phyloP scores from a whole-genome alignment of 2,113 vertebrate species.

The Vulpes lagopus region DNA sequence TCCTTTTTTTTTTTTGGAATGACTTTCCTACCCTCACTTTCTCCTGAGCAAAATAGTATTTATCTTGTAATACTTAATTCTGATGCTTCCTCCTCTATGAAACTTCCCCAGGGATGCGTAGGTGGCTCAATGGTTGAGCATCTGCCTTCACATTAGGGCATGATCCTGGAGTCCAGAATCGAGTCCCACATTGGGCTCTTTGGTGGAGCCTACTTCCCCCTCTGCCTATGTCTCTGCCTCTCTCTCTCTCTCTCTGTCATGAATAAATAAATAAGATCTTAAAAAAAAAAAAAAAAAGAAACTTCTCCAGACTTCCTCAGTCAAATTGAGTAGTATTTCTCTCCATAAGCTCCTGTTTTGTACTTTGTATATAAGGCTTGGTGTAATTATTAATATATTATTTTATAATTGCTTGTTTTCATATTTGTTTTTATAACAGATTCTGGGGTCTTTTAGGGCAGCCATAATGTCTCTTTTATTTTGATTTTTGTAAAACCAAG shows the following conservation, averaged over 20 bases:
- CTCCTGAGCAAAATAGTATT: background rate
- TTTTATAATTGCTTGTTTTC: background rate
- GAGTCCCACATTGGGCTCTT: no score
- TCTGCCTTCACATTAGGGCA: no score
- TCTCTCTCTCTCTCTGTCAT: no score
- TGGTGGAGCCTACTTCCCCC: no score
- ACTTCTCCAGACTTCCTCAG: background rate
- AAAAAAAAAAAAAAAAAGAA: no score
- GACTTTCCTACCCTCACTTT: background rate
- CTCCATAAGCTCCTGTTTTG: background rate
- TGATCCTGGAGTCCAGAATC: no score
- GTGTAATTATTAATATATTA: background rate
- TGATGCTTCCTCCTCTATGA: background rate
- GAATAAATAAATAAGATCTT: no score
- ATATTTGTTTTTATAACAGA: background rate
- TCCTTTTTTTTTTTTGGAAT: background rate
- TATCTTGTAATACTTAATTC: background rate
- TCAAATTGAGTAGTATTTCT: background rate
- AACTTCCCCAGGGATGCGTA: background rate
- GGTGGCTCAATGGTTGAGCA: no score
- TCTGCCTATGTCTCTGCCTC: no score
- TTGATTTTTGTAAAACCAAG: background rate
- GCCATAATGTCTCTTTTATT: background rate
- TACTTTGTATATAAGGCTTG: background rate
- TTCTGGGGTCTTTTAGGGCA: background rate